A percentile compares a stretch with the other conserved stretches of the same genome.
Conservation (phyloP, 92 coral and sea anemone genomes). For the Parazoanthus swiftii region DNA sequence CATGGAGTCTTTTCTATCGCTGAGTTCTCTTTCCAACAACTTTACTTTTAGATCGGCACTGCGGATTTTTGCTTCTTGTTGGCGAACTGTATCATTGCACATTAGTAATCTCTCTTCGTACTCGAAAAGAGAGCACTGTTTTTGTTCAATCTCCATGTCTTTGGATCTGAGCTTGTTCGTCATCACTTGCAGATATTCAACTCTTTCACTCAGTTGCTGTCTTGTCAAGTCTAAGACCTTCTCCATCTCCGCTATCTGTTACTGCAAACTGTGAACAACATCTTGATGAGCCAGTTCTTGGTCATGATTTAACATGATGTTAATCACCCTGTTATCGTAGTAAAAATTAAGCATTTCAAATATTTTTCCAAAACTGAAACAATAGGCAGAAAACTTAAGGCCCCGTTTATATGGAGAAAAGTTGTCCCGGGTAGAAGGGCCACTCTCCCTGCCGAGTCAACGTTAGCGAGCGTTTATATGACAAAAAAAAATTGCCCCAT, state of each 20-base stretch:
- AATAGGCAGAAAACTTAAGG: no score
- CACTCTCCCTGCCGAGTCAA: no score
- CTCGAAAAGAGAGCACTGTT: constrained; percentile 27
- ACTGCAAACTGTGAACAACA: constrained; percentile 26
- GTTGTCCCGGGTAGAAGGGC: no score
- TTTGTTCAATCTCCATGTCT: constrained; percentile 25
- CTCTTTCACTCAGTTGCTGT: no score
- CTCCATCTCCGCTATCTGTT: constrained; percentile 27
- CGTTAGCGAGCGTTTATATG: no score
- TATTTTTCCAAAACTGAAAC: neutral
- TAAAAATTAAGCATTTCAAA: constrained; percentile 23
- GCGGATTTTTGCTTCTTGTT: constrained; percentile 12
- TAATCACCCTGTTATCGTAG: constrained; percentile 26
- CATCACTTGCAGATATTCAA: constrained; percentile 23
- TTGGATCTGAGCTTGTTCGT: constrained; percentile 27
- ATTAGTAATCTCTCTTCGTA: constrained; percentile 25
- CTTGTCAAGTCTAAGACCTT: neutral
- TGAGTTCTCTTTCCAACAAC: constrained; percentile 27
- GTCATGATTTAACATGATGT: constrained; percentile 25
- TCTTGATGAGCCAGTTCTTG: constrained; percentile 27
- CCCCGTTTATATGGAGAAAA: no score
- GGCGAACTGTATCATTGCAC: constrained; percentile 27
- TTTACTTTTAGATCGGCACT: constrained; percentile 15
- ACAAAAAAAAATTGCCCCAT: no score
- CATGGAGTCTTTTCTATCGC: constrained; percentile 27